Percentiles rank a stretch among this genome's conserved stretches.
phyloP scores from a whole-genome alignment of 2,797 vertebrate species.

The Syndactyla subalaris region DNA sequence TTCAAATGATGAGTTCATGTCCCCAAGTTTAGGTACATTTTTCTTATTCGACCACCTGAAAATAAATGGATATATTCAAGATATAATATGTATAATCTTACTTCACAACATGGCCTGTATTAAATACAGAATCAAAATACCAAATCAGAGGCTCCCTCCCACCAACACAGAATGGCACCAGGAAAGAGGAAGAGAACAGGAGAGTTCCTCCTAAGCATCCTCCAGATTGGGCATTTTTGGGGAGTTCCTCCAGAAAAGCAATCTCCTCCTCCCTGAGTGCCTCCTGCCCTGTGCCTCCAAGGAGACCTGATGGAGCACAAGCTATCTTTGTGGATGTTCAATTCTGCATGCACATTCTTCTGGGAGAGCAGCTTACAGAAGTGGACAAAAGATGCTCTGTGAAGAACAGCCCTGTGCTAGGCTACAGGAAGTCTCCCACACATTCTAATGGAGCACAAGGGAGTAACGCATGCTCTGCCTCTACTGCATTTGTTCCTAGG shows the following conservation, averaged over 20 bases:
- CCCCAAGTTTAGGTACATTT: constrained; percentile 88
- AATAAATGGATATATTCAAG: background rate
- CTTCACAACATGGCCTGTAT: background rate
- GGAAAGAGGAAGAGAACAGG: background rate
- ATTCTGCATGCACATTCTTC: background rate
- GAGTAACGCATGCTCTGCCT: background rate
- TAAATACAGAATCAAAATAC: background rate
- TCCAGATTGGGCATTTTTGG: background rate
- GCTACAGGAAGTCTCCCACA: background rate
- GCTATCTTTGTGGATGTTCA: background rate
- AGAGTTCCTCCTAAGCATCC: background rate
- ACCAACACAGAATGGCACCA: background rate
- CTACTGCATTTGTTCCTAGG: background rate
- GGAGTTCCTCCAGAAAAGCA: background rate
- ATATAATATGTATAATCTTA: background rate
- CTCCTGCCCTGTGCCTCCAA: background rate
- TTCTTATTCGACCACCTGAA: constrained; percentile 94
- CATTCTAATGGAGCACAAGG: background rate
- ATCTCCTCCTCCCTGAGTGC: background rate
- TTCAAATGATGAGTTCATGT: constrained; percentile 89
- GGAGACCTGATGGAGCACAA: background rate
- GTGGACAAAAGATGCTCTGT: background rate
- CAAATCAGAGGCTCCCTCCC: background rate
- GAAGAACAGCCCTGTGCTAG: background rate
- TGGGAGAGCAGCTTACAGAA: background rate